Base-by-base conservation (phyloP, 92 coral and sea anemone species). In the Porites cylindrica region DNA sequence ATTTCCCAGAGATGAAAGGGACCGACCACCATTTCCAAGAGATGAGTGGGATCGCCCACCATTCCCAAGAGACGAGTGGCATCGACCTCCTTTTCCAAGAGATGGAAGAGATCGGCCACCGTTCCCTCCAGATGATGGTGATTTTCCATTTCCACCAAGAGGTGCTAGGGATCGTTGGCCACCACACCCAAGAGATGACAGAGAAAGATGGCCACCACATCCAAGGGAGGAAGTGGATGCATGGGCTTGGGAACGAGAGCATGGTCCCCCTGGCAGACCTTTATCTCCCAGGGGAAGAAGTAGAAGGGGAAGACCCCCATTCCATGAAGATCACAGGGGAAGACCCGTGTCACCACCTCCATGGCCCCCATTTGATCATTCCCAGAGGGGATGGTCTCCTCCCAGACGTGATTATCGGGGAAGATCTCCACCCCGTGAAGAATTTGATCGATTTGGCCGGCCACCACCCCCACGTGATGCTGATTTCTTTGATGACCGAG, bases 361-460 rank as follows among this genome's bases (percentile, higher is more conserved):
- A 1, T 63, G 85, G 85, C 75, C 85, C 16, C 89, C 81, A 2
- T 59, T 29, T 53, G 93, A 90, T 10, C 77, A 89, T 68, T 69
- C 62, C 21, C 73, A 91, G 38, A 38, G 95, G 67, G 84, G 82
- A 17, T 77, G 90, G 52, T 88, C 94, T 19, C 90, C 90, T 21
- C 85, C 60, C 70, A 92, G 79, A 26, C 72, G 88, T 64, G 98
- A 81, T 43, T 88, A 24, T 64, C 90, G 94, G 67, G 91, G 93
- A 23, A 93, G 95, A 32, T 86, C 93, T 50, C 98, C 96, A 64
- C 79, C 86, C 54, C 93, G 90, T 76, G 94, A 90, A 17, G 90
- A 88, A 66, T 90, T 86, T 83, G 98, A 95, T 51, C 87, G 94
- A 10, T 80, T 82, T 89, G 89, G 87, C 19, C 91, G 79, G 9